Base-by-base conservation (phyloP, 1,140 invertebrate species). In the Drosophila auraria region DNA sequence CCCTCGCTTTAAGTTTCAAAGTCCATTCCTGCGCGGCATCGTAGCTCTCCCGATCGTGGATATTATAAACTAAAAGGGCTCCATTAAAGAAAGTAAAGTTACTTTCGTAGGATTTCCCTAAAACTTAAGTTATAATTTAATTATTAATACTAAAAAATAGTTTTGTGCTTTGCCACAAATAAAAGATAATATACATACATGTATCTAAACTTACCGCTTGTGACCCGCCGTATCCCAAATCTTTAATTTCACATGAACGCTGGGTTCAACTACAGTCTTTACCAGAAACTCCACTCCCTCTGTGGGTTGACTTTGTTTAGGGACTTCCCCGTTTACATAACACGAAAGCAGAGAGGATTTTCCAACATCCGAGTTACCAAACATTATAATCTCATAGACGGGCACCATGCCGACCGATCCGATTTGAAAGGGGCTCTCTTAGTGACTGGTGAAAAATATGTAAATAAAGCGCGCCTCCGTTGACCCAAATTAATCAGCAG, bases 11-110 rank as follows among this genome's bases (percentile, higher is more conserved):
- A 36, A 82, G 59, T 14, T 71, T 40, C 0, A 6, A 7, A 1
- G 69, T 56, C 71, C 66, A 83, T 0, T 66, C 4, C 27, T 69
- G 44, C 3, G 57, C 76, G 4, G 50, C 17, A 3, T 53, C 40
- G 12, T 47, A 83, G 40, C 59, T 80, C 14, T 66, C 12, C 0
- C 63, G 59, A 27, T 72, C 15, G 7, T 72, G 59, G 36, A 83
- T 77, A 17, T 82, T 77, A 12, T 72, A 83, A 0, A 80, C 77
- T 20, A 83, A 9, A 2, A 82, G 1, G 9, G 56, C 80, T 6
- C 62, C 80, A 3, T 49, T 5, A 44, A 50, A 59, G 30, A n/a
- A n/a, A n/a, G n/a, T n/a, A n/a, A n/a, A n/a, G n/a, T n/a, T 73
- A 60, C 0, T 14, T 62, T 6, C 12, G 9, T 0, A 71, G 15